phyloP scores from a whole-genome alignment of 1,140 invertebrate species.

The Euschistus heros region DNA sequence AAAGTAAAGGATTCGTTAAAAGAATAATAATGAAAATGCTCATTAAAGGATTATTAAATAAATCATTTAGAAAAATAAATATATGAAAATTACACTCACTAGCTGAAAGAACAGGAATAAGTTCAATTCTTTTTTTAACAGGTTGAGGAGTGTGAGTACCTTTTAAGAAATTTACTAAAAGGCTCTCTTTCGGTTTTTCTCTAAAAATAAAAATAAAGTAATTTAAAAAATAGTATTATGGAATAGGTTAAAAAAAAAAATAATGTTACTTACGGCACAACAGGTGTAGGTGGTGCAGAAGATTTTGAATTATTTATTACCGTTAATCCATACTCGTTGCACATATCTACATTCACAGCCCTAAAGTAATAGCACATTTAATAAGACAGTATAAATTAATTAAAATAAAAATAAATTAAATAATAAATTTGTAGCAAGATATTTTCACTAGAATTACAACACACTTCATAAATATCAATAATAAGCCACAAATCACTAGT shows the following conservation, averaged over 20 bases:
- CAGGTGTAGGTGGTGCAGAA: neutral
- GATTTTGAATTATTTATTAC: neutral
- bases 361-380: neutral
- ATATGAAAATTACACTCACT: neutral
- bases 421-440: too few species aligned
- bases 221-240: neutral
- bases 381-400: neutral
- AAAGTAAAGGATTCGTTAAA: neutral
- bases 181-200: constrained; percentile 17
- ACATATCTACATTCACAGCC: neutral
- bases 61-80: neutral
- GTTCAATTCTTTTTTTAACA: constrained; percentile 10
- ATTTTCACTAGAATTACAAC: too few species aligned
- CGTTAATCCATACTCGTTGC: neutral
- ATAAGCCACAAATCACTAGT: neutral
- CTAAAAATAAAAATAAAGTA: neutral
- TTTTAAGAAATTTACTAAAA: constrained; percentile 10
- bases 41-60: neutral
- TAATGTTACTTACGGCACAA: neutral
- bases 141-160: neutral
- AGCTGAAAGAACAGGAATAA: neutral
- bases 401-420: neutral
- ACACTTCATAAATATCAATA: neutral
- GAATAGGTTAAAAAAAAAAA: neutral
- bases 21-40: too few species aligned